phyloP scores from a whole-genome alignment of 2,888 invertebrate species.

The Melieria omissa region DNA sequence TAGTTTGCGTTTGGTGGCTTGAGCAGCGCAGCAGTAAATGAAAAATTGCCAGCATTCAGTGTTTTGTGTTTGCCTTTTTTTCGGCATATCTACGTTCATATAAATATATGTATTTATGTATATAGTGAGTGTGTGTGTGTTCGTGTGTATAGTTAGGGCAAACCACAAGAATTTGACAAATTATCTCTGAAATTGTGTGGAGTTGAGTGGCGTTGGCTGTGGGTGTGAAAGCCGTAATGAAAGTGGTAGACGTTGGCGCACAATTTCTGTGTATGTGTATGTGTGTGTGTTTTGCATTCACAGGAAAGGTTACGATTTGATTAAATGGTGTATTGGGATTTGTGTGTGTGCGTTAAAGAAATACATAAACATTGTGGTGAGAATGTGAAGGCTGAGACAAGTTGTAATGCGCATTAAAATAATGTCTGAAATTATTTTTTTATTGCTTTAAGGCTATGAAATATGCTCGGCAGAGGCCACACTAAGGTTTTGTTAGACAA shows the following conservation, averaged over 20 bases:
- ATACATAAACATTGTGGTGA: too few relatives aligned
- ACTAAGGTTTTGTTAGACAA: too few relatives aligned
- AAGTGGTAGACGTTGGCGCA: too few relatives aligned
- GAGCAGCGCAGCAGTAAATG: neutral
- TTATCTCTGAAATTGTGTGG: neutral
- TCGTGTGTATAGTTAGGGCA: neutral
- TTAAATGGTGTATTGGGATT: neutral
- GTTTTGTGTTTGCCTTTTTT: neutral
- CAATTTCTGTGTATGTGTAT: too few relatives aligned
- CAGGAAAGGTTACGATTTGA: neutral
- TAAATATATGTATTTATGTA: neutral
- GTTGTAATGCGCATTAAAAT: too few relatives aligned
- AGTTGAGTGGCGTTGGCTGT: too few relatives aligned
- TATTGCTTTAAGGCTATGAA: too few relatives aligned
- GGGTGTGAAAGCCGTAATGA: too few relatives aligned
- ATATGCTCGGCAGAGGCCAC: too few relatives aligned
- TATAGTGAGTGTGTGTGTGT: neutral
- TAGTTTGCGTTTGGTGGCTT: neutral
- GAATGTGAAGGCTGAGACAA: too few relatives aligned
- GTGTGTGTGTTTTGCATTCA: neutral
- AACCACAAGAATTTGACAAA: conserved; percentile 5
- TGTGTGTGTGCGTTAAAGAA: too few relatives aligned
- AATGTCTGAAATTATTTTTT: too few relatives aligned
- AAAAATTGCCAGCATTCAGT: neutral
- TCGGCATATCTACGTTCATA: neutral